Evolutionary conservation across 2,113 vertebrate genomes (phyloP).

Genomic region (Corythaixoides concolor): DNA sequence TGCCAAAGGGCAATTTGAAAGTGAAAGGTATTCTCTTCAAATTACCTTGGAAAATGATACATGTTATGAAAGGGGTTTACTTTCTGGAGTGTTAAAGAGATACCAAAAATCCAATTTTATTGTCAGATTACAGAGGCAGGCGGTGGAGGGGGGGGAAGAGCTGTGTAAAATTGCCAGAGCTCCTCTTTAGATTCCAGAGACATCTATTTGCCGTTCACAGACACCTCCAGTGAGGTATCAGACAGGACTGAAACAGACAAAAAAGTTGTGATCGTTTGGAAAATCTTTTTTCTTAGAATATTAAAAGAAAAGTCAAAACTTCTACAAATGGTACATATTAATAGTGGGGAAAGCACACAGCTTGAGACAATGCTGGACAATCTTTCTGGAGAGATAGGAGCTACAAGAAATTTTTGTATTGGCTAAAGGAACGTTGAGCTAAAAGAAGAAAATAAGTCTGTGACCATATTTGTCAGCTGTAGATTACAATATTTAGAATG

Average conservation of each 20-base stretch:
- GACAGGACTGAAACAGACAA: not conserved
- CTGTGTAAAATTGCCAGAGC: not conserved
- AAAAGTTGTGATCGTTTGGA: not conserved
- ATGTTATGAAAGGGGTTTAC: slow-evolving; percentile 1
- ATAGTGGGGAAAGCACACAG: not conserved
- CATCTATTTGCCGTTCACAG: not conserved
- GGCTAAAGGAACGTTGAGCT: not conserved
- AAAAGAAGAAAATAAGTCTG: not conserved
- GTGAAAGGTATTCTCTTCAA: slow-evolving; percentile 39
- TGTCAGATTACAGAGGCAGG: not conserved
- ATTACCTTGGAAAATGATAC: slow-evolving; percentile 41
- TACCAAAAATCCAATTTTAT: slow-evolving; percentile 32
- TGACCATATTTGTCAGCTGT: not conserved
- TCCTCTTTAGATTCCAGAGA: not conserved
- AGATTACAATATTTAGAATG: not conserved
- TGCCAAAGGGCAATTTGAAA: slow-evolving; percentile 46
- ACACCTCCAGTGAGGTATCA: not conserved
- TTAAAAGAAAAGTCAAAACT: not conserved
- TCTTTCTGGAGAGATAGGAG: not conserved
- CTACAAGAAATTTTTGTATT: not conserved
- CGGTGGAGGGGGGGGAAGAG: not conserved
- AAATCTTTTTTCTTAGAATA: not conserved
- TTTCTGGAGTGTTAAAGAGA: slow-evolving; percentile 36
- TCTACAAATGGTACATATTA: not conserved
- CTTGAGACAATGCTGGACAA: not conserved